Evolutionary conservation across 2,797 vertebrate genomes (phyloP), one percentile per base, ranked within the genome.

Genomic region (Cebuella pygmaea): DNA sequence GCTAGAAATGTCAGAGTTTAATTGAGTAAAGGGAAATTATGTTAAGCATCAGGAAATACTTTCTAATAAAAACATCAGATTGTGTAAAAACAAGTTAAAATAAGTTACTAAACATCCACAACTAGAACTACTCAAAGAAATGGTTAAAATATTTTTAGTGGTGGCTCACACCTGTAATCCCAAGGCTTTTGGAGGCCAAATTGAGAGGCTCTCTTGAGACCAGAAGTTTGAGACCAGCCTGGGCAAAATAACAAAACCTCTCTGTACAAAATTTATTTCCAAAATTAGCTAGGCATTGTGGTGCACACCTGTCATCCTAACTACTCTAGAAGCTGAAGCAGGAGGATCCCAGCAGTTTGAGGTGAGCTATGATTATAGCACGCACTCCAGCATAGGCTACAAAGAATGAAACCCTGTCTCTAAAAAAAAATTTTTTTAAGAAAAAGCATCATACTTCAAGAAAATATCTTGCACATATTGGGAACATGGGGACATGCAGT

Each of bases 41-140:
- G 39, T 72, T 94, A 95, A 95, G 83, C n/a, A 92, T 84, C 12
- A 96, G 90, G 78, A 93, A 96, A 89, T 52, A 89, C 87, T 85
- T 93, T 96, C 33, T 76, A 95, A 96, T 61, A 89, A 87, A 96
- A 98, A 84, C 50, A 96, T 33, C 39, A 81, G 50, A 44, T 76
- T 59, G 75, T 33, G 5, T 61, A 87, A 86, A 57, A 94, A 89
- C 64, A 94, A 95, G 57, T 85, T 44, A 89, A 64, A 93, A 48
- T 50, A 95, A 96, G 39, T 87, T 85, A 76, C 7, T 39, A 7
- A 75, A 30, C 30, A 88, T 57, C 14, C 59, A 86, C 11, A 7
- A 59, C 41, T 94, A 81, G 24, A 87, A 83, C 7, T 5, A 15
- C 26, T 61, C 15, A 0, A 91, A 57, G 44, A 91, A 91, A 70